Evolutionary conservation across 2,113 vertebrate species (phyloP).

Genomic region (Hemiprocne comata): DNA sequence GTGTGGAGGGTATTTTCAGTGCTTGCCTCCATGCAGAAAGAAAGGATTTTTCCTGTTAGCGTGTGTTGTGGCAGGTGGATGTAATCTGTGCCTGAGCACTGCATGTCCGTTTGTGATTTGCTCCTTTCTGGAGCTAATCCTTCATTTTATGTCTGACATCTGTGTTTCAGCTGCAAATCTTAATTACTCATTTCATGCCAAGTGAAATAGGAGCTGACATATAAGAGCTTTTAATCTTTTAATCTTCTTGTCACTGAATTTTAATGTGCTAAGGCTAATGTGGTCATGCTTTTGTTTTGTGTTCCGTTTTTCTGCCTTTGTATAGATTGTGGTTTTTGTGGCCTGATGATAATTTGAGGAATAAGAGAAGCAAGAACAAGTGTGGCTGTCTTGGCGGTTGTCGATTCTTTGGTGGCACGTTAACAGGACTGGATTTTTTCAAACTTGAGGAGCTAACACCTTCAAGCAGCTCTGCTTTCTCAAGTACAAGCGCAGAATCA

Average conservation of each 20-base stretch:
- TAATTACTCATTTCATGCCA: neutral
- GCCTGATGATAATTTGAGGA: constrained; percentile 88
- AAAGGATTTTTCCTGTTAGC: neutral
- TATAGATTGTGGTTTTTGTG: constrained; percentile 95
- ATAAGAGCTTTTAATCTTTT: neutral
- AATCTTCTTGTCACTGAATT: neutral
- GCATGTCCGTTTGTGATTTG: neutral
- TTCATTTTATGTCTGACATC: neutral
- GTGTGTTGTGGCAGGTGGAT: neutral
- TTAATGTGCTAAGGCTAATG: neutral
- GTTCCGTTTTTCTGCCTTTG: neutral
- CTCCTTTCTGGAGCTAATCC: neutral
- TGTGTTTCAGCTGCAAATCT: neutral
- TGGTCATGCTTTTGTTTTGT: neutral
- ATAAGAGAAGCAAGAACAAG: constrained; percentile 88
- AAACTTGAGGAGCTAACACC: constrained; percentile 91
- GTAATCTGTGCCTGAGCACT: neutral
- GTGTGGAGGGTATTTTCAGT: neutral
- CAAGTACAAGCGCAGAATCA: constrained; percentile 82
- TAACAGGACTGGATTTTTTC: constrained; percentile 91
- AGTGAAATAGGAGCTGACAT: neutral
- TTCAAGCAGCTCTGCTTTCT: constrained; percentile 92
- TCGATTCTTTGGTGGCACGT: constrained; percentile 91
- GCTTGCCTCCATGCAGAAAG: neutral
- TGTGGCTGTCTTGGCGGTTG: constrained; percentile 97